Conservation (phyloP, 1,140 invertebrate genomes). For the Thaumatotibia leucotreta region DNA sequence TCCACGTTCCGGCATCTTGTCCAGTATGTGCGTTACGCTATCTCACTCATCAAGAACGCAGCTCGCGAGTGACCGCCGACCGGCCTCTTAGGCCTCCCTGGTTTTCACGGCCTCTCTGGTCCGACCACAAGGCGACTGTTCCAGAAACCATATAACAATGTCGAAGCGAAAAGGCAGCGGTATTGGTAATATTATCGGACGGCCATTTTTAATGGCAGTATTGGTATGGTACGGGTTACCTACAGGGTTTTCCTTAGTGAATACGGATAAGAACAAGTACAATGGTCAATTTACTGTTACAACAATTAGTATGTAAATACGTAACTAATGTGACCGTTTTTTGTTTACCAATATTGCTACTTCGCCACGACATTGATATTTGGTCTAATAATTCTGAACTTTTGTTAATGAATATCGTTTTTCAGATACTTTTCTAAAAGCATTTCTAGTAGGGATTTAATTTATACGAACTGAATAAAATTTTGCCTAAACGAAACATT, state of each 20-base stretch:
- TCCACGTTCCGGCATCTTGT: conserved; percentile 85
- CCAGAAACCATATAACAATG: background rate
- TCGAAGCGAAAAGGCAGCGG: background rate
- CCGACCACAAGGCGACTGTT: background rate
- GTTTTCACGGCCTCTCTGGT: background rate
- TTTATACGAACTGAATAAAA: background rate
- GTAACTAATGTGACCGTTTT: too few species aligned
- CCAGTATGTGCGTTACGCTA: conserved; percentile 80
- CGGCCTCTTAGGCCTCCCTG: conserved; percentile 3
- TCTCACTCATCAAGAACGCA: conserved; percentile 63
- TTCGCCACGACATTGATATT: background rate
- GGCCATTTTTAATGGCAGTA: background rate
- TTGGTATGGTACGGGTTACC: too few species aligned
- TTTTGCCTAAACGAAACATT: background rate
- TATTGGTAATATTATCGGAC: background rate
- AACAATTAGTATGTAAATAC: too few species aligned
- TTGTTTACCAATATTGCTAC: background rate
- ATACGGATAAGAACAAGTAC: too few species aligned
- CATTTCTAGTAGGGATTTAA: background rate
- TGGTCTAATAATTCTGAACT: background rate
- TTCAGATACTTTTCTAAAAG: conserved; percentile 5
- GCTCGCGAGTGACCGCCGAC: conserved; percentile 52
- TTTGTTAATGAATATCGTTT: background rate
- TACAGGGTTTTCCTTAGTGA: too few species aligned
- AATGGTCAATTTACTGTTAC: too few species aligned